Base-by-base conservation (phyloP, 2,113 vertebrate genomes). In the Sterrhoptilus dennistouni region DNA sequence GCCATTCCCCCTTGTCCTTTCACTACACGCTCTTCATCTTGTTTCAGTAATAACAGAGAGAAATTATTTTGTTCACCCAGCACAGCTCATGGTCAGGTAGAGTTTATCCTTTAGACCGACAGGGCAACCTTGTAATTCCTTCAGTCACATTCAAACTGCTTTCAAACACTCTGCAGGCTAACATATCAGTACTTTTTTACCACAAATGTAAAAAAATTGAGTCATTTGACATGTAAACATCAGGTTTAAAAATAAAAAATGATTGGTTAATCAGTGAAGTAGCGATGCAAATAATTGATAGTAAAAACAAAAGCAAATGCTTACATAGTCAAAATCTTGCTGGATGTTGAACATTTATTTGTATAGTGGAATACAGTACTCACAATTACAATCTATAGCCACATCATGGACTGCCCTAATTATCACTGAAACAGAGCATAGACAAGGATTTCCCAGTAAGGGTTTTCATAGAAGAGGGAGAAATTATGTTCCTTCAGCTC, bases 141-240 rank as follows among this genome's bases (percentile, higher is more conserved):
- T 83, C 50, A 25, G 42, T 50, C 40, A 24, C 15, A 36, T 23
- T 8, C 28, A 61, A 63, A 63, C 36, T 40, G 25, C 15, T 60
- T 91, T 42, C 23, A 35, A 86, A 77, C 12, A 19, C 10, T 61
- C n/a, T 68, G 22, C 45, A 44, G 61, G 36, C 19, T 72, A 85
- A 61, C 27, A 9, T 57, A 33, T 45, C 15, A 23, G 19, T 49
- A 28, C 68, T 56, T 92, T 5, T 35, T 5, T 54, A 49, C 60
- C 17, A 40, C 19, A 83, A 47, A 42, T 36, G 12, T 65, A 56
- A 89, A 64, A 90, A 75, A 18, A 9, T 28, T 1, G 1, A 78
- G 27, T 88, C 57, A 42, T 2, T 17, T 64, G 44, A 50, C 12
- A 2, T 31, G 16, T 69, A 22, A 60, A 64, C 0, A 0, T 72